Evolutionary conservation across 2,113 vertebrate species (phyloP).

Genomic region (Melanerpes aurifrons): DNA sequence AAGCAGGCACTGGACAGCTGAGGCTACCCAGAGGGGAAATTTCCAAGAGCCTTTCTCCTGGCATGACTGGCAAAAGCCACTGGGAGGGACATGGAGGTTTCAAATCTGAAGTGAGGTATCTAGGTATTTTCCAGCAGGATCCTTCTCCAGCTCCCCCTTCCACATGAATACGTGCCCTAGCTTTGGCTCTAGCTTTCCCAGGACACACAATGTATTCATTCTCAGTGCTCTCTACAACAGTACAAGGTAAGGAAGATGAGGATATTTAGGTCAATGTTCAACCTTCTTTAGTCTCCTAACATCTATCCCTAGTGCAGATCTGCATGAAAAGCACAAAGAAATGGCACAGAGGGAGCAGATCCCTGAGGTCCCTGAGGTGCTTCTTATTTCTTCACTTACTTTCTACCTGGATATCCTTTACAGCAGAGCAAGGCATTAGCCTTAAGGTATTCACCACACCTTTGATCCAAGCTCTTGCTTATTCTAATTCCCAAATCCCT

Average conservation of each 20-base stretch:
- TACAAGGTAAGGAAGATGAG: not conserved
- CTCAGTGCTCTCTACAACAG: not conserved
- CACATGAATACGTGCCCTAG: not conserved
- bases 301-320: not conserved
- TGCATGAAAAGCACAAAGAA: not conserved
- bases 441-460: not conserved
- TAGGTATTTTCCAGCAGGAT: not conserved
- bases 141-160: not conserved
- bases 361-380: not conserved
- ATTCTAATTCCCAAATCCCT: not conserved
- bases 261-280: constrained; percentile 33
- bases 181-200: not conserved
- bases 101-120: not conserved
- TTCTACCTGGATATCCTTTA: not conserved
- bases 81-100: not conserved
- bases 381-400: not conserved
- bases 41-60: not conserved
- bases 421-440: not conserved
- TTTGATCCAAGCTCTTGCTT: not conserved
- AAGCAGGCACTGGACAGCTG: not conserved
- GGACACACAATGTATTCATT: not conserved
- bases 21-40: not conserved
- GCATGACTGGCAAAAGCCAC: not conserved
- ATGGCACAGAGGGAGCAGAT: not conserved
- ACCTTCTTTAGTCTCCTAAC: not conserved